Conservation (phyloP, 2,113 vertebrate species). For the Platysteira castanea region DNA sequence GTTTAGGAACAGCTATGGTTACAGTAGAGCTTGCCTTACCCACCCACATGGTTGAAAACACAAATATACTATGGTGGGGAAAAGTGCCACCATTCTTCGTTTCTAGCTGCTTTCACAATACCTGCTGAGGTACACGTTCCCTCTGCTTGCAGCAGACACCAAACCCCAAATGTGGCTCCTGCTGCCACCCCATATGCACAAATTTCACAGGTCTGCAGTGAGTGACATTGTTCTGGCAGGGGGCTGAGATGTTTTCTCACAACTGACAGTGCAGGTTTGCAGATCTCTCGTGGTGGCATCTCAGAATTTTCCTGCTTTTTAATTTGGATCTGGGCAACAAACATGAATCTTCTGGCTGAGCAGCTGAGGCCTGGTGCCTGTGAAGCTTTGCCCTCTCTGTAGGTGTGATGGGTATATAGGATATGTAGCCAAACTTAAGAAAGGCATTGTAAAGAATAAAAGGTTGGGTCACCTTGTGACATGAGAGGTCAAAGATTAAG, state of each 20-base stretch:
- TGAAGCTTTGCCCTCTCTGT: not conserved
- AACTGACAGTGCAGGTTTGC: not conserved
- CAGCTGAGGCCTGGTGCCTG: not conserved
- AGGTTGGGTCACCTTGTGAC: not conserved
- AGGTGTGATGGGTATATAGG: not conserved
- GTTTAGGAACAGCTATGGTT: conserved; percentile 1
- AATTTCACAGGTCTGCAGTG: not conserved
- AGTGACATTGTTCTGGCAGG: not conserved
- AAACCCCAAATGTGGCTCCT: not conserved
- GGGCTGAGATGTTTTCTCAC: not conserved
- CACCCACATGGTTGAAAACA: not conserved
- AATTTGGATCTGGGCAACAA: not conserved
- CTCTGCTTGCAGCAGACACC: not conserved
- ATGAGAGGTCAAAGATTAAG: not conserved
- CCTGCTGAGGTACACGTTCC: not conserved
- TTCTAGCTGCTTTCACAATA: not conserved
- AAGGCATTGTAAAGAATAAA: not conserved
- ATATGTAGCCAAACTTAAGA: not conserved
- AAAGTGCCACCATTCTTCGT: not conserved
- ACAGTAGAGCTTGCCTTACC: not conserved
- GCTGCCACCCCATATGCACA: not conserved
- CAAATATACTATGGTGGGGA: not conserved
- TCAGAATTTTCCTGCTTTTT: not conserved
- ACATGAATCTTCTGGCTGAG: not conserved
- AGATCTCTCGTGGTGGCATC: accelerated